These are phyloP conservation scores for Erebia epiphron DNA, from an alignment of 2,888 invertebrate species.

Conservation along the genomic window DNA sequence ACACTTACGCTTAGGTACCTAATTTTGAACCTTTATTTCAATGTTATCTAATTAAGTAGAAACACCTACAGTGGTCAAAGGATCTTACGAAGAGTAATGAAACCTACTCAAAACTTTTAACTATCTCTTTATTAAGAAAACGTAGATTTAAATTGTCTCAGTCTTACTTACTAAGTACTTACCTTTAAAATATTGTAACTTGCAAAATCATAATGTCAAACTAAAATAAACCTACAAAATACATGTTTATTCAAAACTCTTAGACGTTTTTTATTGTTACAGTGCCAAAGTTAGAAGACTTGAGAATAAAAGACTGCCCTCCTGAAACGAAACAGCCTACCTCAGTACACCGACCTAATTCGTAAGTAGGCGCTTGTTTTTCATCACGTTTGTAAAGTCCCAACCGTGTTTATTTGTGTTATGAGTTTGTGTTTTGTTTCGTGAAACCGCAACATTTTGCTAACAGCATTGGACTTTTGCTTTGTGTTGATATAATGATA, in stretches of 20 bases:
- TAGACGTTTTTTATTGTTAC: constrained; percentile 47
- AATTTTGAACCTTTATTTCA: too few relatives aligned
- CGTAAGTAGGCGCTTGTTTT: constrained; percentile 62
- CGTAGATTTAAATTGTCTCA: too few relatives aligned
- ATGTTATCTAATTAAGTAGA: too few relatives aligned
- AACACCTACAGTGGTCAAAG: too few relatives aligned
- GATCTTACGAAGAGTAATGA: too few relatives aligned
- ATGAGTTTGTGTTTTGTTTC: constrained; percentile 27
- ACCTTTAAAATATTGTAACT: too few relatives aligned
- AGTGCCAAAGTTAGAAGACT: constrained; percentile 80
- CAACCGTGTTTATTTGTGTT: constrained; percentile 25
- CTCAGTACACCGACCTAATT: constrained; percentile 77
- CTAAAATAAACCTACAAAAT: not conserved
- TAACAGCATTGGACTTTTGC: constrained; percentile 3
- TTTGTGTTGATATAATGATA: constrained; percentile 7
- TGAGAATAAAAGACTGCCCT: constrained; percentile 81
- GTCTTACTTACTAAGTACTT: too few relatives aligned
- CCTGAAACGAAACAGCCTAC: constrained; percentile 80
- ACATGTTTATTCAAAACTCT: constrained; percentile 3
- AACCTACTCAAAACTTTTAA: too few relatives aligned
- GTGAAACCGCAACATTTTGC: constrained; percentile 21
- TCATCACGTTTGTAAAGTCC: constrained; percentile 30
- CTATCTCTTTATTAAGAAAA: too few relatives aligned
- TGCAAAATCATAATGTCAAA: not conserved
- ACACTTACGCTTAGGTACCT: too few relatives aligned